These are phyloP conservation scores for Lumbricus terrestris DNA, from an alignment of 2,888 invertebrate species.

Conservation along the genomic window DNA sequence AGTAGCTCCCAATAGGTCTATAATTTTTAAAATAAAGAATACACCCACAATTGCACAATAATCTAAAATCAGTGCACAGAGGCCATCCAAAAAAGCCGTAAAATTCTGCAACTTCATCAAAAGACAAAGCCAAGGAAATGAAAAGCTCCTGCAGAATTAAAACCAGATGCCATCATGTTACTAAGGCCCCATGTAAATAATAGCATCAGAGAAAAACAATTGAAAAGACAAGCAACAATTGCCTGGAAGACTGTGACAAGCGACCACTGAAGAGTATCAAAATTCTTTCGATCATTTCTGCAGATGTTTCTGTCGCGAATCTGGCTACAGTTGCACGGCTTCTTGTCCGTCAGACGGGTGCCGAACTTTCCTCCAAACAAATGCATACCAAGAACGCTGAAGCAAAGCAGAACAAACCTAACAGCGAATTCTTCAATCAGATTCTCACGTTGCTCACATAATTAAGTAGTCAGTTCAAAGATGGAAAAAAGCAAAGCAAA, in stretches of 20 bases:
- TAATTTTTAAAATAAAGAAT: not conserved
- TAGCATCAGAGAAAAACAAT: not conserved
- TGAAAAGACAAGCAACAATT: not conserved
- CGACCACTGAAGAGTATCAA: constrained; percentile 63
- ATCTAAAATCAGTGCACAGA: too few species aligned
- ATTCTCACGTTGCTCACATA: not conserved
- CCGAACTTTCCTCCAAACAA: constrained; percentile 99
- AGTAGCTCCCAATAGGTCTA: not conserved
- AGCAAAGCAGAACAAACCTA: constrained; percentile 51
- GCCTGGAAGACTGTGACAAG: constrained; percentile 64
- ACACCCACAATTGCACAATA: not conserved
- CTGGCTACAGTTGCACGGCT: constrained; percentile 27
- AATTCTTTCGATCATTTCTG: constrained; percentile 60
- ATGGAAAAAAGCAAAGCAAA: not conserved
- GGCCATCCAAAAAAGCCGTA: too few species aligned
- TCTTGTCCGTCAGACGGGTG: constrained; percentile 49
- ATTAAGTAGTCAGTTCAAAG: not conserved
- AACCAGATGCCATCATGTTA: not conserved
- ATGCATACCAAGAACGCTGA: constrained; percentile 99
- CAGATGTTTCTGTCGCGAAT: constrained; percentile 19
- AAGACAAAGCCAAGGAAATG: too few species aligned
- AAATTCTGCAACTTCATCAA: too few species aligned
- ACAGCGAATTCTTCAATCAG: not conserved
- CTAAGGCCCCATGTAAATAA: not conserved
- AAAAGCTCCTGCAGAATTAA: not conserved